Evolutionary conservation across 2,888 invertebrate genomes (phyloP), one percentile per base, ranked within the genome.

Genomic region (Diadromus collaris): DNA sequence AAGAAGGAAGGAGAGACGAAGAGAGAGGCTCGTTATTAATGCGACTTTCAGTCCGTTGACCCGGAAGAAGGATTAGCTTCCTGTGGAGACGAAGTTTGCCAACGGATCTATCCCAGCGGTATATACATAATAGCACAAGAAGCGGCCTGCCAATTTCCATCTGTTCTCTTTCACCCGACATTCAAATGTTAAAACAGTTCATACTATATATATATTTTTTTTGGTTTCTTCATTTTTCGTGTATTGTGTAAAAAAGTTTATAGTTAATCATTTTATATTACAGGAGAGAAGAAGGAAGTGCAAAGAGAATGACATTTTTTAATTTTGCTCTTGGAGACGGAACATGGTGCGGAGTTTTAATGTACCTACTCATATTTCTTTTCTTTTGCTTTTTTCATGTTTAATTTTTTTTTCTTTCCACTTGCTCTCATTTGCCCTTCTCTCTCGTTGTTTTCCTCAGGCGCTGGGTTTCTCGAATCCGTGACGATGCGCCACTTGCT

Each of bases 21-120:
- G 63, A 38, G 58, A 29, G 65, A 67, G 68, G 27, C 69, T 77
- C 72, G 79, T 82, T 76, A 82, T 77, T 81, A 81, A 82, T 79
- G 78, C 74, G 78, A 82, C 64, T 81, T 75, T 71, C 80, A 74
- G 73, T 58, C 68, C 81, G 77, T 54, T 78, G 80, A 80, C 76
- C 74, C 65, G 80, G 76, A 83, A 79, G 67, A 74, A 68, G 79
- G 79, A 82, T 82, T 80, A 79, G 72, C 76, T 79, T 80, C 46
- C 68, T 65, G 68, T 60, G 75, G 46, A 61, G 77, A 73, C 73
- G 24, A 76, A 76, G 75, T 75, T 79, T 75, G 75, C 63, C 67
- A 56, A 63, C 41, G 68, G 67, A 63, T 68, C 60, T 38, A 54
- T 67, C 27, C 56, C 56, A 29, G 46, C 44, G 9, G 44, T 41